Conservation (phyloP, 53 echinoderm and acorn worm genomes). For the Paelopatides confundens region DNA sequence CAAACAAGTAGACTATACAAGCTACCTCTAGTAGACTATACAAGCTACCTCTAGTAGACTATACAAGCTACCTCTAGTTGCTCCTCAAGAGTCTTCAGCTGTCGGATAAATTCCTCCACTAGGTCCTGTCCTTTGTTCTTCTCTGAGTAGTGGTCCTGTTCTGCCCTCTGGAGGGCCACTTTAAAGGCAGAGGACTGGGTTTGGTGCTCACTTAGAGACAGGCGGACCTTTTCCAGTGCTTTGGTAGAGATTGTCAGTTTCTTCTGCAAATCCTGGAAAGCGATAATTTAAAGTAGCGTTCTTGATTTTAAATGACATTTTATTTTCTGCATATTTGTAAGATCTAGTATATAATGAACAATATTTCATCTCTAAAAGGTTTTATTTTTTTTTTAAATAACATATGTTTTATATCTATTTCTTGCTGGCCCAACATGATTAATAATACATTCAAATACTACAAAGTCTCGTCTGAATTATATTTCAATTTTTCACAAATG, state of each 20-base stretch:
- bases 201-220: conserved; percentile 69
- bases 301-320: neutral
- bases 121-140: conserved; percentile 69
- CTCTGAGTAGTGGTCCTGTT: conserved; percentile 75
- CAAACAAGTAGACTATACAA: no score
- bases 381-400: no score
- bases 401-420: no score
- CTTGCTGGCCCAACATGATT: no score
- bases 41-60: no score
- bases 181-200: conserved; percentile 66
- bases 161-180: conserved; percentile 75
- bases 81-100: conserved; percentile 69
- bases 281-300: neutral
- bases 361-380: no score
- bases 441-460: no score
- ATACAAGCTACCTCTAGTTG: conserved; percentile 71
- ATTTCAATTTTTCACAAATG: no score
- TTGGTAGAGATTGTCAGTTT: conserved; percentile 64
- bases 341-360: no score
- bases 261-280: conserved; percentile 81
- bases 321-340: no score
- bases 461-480: no score
- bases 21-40: no score
- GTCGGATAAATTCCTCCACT: conserved; percentile 77
- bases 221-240: conserved; percentile 77